phyloP scores from a whole-genome alignment of 1,140 invertebrate genomes.

The Oryzaephilus surinamensis region DNA sequence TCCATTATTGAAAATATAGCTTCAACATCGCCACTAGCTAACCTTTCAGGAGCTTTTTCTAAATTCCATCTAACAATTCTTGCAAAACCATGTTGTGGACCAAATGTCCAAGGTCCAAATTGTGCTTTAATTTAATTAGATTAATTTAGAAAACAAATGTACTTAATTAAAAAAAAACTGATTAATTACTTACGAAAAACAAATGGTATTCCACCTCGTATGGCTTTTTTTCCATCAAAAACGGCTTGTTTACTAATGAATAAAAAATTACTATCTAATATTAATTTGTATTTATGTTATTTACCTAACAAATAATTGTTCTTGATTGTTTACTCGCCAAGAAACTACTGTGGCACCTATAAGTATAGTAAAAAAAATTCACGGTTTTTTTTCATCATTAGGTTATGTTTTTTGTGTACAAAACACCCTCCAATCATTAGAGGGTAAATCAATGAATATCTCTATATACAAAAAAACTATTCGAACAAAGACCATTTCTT shows the following conservation, averaged over 20 bases:
- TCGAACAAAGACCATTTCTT: slow-evolving; percentile 37
- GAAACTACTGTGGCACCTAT: slow-evolving; percentile 86
- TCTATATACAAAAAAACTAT: not conserved
- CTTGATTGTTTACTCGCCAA: slow-evolving; percentile 90
- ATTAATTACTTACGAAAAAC: slow-evolving; percentile 93
- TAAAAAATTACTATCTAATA: slow-evolving; percentile 18
- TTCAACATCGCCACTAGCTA: slow-evolving; percentile 81
- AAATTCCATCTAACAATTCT: slow-evolving; percentile 82
- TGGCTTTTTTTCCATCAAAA: slow-evolving; percentile 91
- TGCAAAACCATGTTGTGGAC: slow-evolving; percentile 91
- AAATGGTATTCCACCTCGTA: slow-evolving; percentile 89
- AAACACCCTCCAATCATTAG: too few species aligned
- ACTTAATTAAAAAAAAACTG: too few species aligned
- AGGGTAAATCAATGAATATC: not conserved
- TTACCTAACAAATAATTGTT: slow-evolving; percentile 87
- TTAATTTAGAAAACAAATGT: too few species aligned
- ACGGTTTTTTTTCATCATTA: slow-evolving; percentile 32
- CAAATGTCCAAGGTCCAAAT: slow-evolving; percentile 87
- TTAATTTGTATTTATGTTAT: slow-evolving; percentile 1
- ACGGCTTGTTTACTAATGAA: slow-evolving; percentile 80
- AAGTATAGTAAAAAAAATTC: slow-evolving; percentile 33
- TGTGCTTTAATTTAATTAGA: slow-evolving; percentile 81
- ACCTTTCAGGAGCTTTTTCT: slow-evolving; percentile 73
- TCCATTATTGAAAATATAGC: slow-evolving; percentile 86
- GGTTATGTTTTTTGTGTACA: slow-evolving; percentile 28